These are phyloP conservation scores for Drosophila watanabei DNA, from an alignment of 1,140 invertebrate species.

Conservation along the genomic window DNA sequence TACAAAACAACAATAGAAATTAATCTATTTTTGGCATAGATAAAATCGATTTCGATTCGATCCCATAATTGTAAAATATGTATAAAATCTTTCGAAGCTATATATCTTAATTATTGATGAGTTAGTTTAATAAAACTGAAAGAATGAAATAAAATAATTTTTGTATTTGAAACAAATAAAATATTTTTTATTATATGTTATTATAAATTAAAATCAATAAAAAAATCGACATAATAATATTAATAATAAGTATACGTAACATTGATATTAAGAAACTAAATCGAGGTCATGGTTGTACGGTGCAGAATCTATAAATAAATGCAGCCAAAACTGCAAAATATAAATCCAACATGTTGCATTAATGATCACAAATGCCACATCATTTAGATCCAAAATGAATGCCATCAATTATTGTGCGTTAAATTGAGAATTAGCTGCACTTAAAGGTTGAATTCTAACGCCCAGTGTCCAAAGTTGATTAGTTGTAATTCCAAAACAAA, in stretches of 20 bases:
- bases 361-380: background rate
- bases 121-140: background rate
- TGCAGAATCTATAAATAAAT: background rate
- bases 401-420: conserved; percentile 13
- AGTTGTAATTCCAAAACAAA: conserved; percentile 15
- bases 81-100: too few species aligned
- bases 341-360: background rate
- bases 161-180: too few species aligned
- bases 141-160: background rate
- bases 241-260: background rate
- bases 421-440: conserved; percentile 17
- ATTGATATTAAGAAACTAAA: background rate
- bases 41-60: too few species aligned
- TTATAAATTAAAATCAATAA: background rate
- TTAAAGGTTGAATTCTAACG: conserved; percentile 33
- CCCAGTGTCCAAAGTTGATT: conserved; percentile 14
- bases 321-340: background rate
- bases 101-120: too few species aligned
- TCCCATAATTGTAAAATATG: too few species aligned
- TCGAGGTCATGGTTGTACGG: background rate
- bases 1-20: too few species aligned
- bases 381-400: background rate
- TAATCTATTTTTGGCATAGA: too few species aligned
- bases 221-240: background rate
- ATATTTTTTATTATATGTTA: too few species aligned